Evolutionary conservation across 2,888 invertebrate genomes (phyloP).

Genomic region (Meteorus cinctellus): DNA sequence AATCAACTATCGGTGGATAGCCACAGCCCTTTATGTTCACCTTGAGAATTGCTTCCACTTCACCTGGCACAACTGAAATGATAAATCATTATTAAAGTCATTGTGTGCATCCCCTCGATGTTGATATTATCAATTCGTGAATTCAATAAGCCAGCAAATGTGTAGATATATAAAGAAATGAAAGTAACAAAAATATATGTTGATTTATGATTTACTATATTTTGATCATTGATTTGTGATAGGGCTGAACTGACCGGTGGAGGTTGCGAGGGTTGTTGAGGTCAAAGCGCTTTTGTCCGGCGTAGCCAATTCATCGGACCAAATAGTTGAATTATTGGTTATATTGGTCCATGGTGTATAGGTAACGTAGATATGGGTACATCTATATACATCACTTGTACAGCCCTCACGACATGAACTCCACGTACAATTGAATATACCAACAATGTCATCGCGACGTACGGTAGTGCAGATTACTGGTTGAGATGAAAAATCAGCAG

Average conservation of each 20-base stretch:
- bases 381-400: slow-evolving; percentile 84
- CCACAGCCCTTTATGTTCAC: slow-evolving; percentile 91
- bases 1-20: slow-evolving; percentile 85
- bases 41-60: slow-evolving; percentile 79
- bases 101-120: not conserved
- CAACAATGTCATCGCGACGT: slow-evolving; percentile 81
- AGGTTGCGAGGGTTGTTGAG: slow-evolving; percentile 51
- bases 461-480: slow-evolving; percentile 85
- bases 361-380: slow-evolving; percentile 81
- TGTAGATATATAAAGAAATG: not conserved
- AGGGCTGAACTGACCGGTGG: slow-evolving; percentile 60
- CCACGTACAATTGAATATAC: slow-evolving; percentile 86
- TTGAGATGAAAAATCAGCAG: slow-evolving; percentile 83
- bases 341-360: slow-evolving; percentile 73
- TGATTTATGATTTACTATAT: not conserved
- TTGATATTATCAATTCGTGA: not conserved
- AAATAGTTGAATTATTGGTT: slow-evolving; percentile 21
- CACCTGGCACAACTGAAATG: slow-evolving; percentile 65
- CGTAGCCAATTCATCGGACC: slow-evolving; percentile 25
- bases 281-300: slow-evolving; percentile 9
- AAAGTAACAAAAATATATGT: not conserved
- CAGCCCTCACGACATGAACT: slow-evolving; percentile 88
- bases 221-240: not conserved
- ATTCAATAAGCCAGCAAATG: not conserved
- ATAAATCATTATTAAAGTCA: slow-evolving; percentile 13